phyloP scores from a whole-genome alignment of 2,113 vertebrate species.

The Oncorhynchus masou region DNA sequence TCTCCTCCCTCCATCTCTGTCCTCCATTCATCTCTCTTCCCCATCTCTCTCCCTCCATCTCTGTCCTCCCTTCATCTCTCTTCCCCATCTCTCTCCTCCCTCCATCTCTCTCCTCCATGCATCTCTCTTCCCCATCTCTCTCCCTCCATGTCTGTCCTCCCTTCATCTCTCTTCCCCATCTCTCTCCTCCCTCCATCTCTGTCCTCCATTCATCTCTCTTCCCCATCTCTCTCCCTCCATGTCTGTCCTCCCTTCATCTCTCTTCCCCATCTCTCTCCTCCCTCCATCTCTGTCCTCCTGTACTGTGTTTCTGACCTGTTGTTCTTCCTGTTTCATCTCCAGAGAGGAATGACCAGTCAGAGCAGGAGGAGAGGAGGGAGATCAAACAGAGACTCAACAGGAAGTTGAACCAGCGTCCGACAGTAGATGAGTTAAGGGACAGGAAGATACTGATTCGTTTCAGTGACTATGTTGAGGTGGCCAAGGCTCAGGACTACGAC shows the following conservation, averaged over 20 bases:
- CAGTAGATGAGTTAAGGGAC: conserved; percentile 93
- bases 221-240: too few relatives aligned
- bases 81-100: too few relatives aligned
- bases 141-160: too few relatives aligned
- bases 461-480: conserved; percentile 98
- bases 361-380: conserved; percentile 93
- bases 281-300: background rate
- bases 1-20: too few relatives aligned
- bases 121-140: accelerated
- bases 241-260: accelerated
- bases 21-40: too few relatives aligned
- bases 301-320: conserved; percentile 6
- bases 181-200: too few relatives aligned
- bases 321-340: conserved; percentile 37
- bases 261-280: too few relatives aligned
- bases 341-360: conserved; percentile 96
- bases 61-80: too few relatives aligned
- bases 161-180: accelerated
- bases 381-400: conserved; percentile 93
- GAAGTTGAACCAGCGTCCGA: conserved; percentile 92
- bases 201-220: too few relatives aligned
- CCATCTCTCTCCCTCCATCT: too few relatives aligned
- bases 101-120: too few relatives aligned
- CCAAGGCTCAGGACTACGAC: conserved; percentile 98
- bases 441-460: conserved; percentile 97